phyloP scores from a whole-genome alignment of 2,113 vertebrate genomes.

The Baryphthengus martii region DNA sequence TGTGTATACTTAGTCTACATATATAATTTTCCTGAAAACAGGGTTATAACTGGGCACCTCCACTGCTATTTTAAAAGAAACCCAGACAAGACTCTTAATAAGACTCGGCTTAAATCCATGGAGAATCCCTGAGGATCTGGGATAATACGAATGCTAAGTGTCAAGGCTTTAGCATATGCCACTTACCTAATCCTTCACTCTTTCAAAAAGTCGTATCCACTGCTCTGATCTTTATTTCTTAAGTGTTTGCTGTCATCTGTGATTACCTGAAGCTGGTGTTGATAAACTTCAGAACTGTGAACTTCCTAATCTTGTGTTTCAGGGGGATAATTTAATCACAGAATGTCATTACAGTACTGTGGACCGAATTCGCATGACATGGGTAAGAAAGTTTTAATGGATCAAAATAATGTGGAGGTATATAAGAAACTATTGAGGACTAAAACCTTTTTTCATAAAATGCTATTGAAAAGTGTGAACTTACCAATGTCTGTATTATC shows the following conservation, averaged over 20 bases:
- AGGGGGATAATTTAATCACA: constrained; percentile 87
- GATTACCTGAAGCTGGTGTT: neutral
- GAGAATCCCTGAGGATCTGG: neutral
- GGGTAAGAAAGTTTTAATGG: constrained; percentile 76
- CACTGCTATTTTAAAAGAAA: neutral
- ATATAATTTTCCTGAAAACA: neutral
- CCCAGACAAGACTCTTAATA: neutral
- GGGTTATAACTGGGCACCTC: neutral
- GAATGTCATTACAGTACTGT: constrained; percentile 87
- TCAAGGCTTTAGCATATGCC: neutral
- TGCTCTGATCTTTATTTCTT: neutral
- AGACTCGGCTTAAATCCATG: neutral
- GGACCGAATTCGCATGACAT: constrained; percentile 82
- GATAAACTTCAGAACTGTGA: neutral
- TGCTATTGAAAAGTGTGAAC: neutral
- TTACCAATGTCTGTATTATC: neutral
- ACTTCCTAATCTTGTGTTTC: constrained; percentile 53
- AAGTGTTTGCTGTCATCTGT: neutral
- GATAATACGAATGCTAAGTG: neutral
- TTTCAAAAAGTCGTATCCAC: neutral
- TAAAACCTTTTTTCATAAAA: neutral
- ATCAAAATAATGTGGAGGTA: neutral
- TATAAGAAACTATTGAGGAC: neutral
- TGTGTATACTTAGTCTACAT: neutral
- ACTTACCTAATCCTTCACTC: neutral